phyloP scores from a whole-genome alignment of 2,113 vertebrate species.

The Scopus umbretta region DNA sequence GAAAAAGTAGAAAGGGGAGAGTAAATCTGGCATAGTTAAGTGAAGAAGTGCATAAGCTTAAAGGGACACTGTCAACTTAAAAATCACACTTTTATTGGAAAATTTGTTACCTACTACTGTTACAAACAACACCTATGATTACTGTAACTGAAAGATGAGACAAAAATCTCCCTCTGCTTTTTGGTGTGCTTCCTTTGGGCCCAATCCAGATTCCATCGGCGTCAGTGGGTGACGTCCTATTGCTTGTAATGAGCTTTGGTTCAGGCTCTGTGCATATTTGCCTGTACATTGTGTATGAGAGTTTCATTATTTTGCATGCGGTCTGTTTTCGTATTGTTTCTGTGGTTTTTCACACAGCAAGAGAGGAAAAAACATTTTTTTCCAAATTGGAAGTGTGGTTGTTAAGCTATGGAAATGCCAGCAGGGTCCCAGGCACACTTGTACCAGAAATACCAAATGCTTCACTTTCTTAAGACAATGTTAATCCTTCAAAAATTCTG shows the following conservation, averaged over 20 bases:
- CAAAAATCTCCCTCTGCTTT: not conserved
- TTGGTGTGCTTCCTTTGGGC: conserved; percentile 10
- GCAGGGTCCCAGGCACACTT: not conserved
- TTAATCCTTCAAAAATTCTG: conserved; percentile 1
- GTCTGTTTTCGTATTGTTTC: not conserved
- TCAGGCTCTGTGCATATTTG: not conserved
- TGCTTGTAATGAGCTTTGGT: not conserved
- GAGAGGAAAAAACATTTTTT: not conserved
- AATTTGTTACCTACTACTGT: conserved; percentile 58
- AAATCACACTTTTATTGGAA: conserved; percentile 60
- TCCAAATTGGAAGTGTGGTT: not conserved
- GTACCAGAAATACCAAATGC: not conserved
- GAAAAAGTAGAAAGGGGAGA: conserved; percentile 68
- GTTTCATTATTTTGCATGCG: not conserved
- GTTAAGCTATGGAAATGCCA: not conserved
- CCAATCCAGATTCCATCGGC: not conserved
- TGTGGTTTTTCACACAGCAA: conserved; percentile 16
- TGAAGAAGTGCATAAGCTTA: conserved; percentile 72
- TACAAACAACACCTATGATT: conserved; percentile 55
- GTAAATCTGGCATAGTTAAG: conserved; percentile 77
- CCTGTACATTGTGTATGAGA: not conserved
- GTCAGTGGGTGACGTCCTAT: not conserved
- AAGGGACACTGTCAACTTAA: conserved; percentile 68
- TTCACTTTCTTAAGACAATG: not conserved
- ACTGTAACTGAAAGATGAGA: conserved; percentile 5